Conservation (phyloP, 2,113 vertebrate genomes). For the Poeciliopsis turrubarensis region DNA sequence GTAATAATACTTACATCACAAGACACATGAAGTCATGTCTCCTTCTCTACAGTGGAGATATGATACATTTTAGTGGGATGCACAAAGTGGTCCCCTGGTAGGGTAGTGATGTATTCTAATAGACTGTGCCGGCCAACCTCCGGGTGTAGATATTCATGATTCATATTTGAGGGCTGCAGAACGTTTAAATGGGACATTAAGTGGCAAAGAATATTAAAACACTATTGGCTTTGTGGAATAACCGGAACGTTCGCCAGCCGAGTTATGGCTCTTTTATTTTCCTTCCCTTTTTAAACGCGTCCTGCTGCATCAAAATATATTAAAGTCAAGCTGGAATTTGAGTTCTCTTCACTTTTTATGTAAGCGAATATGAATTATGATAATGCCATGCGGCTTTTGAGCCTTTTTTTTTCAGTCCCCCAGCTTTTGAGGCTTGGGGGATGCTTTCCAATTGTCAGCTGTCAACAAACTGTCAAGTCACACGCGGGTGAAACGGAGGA, state of each 20-base stretch:
- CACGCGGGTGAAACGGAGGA: not conserved
- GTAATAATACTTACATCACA: conserved; percentile 99
- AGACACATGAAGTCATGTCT: conserved; percentile 99
- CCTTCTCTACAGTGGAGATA: conserved; percentile 90
- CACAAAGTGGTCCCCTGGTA: conserved; percentile 97
- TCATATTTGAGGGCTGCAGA: conserved; percentile 91
- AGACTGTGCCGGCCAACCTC: conserved; percentile 91
- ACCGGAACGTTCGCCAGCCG: conserved; percentile 50
- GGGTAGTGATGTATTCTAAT: conserved; percentile 97
- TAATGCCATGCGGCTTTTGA: not conserved
- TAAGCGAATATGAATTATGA: conserved; percentile 3
- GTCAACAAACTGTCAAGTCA: conserved; percentile 4
- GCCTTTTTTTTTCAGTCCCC: not conserved
- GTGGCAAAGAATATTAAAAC: conserved; percentile 91
- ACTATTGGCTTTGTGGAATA: conserved; percentile 77
- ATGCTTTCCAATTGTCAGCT: conserved; percentile 8
- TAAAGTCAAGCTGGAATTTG: not conserved
- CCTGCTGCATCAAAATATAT: conserved; percentile 8
- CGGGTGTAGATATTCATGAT: conserved; percentile 93
- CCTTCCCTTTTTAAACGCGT: not conserved
- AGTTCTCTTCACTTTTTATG: not conserved
- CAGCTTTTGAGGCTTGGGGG: not conserved
- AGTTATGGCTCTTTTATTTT: conserved; percentile 25
- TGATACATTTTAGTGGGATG: conserved; percentile 94
- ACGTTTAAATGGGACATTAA: conserved; percentile 97